These are phyloP conservation scores for Galemys pyrenaicus DNA, from an alignment of 2,113 vertebrate species.

Conservation along the genomic window DNA sequence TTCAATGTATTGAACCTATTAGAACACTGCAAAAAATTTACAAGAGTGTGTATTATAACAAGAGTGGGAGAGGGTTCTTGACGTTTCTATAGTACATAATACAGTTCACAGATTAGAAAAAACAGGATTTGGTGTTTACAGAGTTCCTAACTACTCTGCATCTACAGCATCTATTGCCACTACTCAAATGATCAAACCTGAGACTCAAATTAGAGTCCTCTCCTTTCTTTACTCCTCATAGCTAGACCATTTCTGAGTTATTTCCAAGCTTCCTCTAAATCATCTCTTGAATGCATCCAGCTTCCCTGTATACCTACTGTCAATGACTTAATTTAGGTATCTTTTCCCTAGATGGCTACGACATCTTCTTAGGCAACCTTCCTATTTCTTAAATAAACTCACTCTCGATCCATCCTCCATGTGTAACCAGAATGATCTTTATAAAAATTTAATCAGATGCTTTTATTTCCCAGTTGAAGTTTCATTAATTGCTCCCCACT, in stretches of 20 bases:
- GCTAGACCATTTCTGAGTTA: neutral
- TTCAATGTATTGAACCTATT: neutral
- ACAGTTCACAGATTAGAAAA: neutral
- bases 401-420: neutral
- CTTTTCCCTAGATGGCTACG: neutral
- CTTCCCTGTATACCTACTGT: neutral
- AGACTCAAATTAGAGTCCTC: neutral
- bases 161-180: neutral
- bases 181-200: neutral
- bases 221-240: neutral
- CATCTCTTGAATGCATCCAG: neutral
- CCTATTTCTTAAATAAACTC: neutral
- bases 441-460: slow-evolving; percentile 28
- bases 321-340: neutral
- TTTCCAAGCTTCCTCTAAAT: neutral
- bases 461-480: neutral
- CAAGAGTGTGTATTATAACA: neutral
- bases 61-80: neutral
- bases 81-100: neutral
- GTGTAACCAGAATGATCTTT: neutral
- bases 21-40: neutral
- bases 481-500: slow-evolving; percentile 3
- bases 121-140: neutral
- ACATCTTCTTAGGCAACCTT: neutral
- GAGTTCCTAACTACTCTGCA: neutral